A percentile compares a stretch with the other conserved stretches of the same genome.
Evolutionary conservation across 2,113 vertebrate species (phyloP).

Genomic region (Apistogramma diplotaenia): DNA sequence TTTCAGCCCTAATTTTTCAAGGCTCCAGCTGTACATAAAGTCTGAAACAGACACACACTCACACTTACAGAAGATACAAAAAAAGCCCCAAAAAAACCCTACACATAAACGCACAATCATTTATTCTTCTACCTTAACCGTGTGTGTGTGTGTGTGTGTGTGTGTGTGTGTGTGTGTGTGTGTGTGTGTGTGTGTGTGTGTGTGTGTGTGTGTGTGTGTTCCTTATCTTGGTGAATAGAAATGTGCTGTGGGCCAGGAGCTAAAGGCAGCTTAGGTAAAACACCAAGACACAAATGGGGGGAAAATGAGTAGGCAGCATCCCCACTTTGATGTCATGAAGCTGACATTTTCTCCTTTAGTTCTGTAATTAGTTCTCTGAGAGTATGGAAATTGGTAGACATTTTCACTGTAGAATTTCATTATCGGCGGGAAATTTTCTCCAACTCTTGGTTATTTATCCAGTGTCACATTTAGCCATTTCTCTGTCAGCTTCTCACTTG

Average conservation of each 20-base stretch:
- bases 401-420: conserved; percentile 63
- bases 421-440: conserved; percentile 50
- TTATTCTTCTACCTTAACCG: background rate
- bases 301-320: conserved; percentile 39
- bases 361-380: conserved; percentile 67
- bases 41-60: background rate
- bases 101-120: background rate
- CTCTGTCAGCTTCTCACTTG: background rate
- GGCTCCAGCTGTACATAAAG: background rate
- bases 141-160: background rate
- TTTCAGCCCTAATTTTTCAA: background rate
- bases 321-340: conserved; percentile 65
- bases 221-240: conserved; percentile 53
- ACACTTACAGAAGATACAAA: background rate
- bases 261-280: conserved; percentile 67
- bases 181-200: background rate
- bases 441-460: conserved; percentile 47
- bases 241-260: conserved; percentile 31
- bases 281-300: conserved; percentile 45
- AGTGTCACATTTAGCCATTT: conserved; percentile 20
- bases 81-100: background rate
- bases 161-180: background rate
- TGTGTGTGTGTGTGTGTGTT: background rate
- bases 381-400: conserved; percentile 49
- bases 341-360: conserved; percentile 57